A percentile compares a stretch with the other conserved stretches of the same genome.
These are phyloP conservation scores for rat (Rattus norvegicus) DNA, from an alignment of 2,113 vertebrate species.

Conservation along the genomic window GRCr8 NC_086019.1:109526001-109526500, in stretches of 20 bases:
- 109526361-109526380: constrained; percentile 58
- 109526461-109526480: neutral
- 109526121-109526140: constrained; percentile 56
- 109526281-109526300: constrained; percentile 70
- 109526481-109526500: constrained; percentile 8
- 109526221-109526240: constrained; percentile 75
- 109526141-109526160: constrained; percentile 57
- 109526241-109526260: constrained; percentile 70
- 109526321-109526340: constrained; percentile 64
- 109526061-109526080: constrained; percentile 25
- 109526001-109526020: constrained; percentile 58
- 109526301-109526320: constrained; percentile 63
- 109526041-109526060: constrained; percentile 31
- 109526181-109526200: constrained; percentile 71
- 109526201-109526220: constrained; percentile 70
- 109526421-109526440: constrained; percentile 47
- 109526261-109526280: constrained; percentile 68
- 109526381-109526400: constrained; percentile 51
- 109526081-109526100: constrained; percentile 18
- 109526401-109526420: constrained; percentile 42
- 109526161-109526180: constrained; percentile 27
- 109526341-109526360: constrained; percentile 70
- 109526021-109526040: constrained; percentile 41
- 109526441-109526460: constrained; percentile 2
- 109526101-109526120: constrained; percentile 5